Evolutionary conservation across 2,888 invertebrate genomes (phyloP).

Genomic region (Tipula vernalis): DNA sequence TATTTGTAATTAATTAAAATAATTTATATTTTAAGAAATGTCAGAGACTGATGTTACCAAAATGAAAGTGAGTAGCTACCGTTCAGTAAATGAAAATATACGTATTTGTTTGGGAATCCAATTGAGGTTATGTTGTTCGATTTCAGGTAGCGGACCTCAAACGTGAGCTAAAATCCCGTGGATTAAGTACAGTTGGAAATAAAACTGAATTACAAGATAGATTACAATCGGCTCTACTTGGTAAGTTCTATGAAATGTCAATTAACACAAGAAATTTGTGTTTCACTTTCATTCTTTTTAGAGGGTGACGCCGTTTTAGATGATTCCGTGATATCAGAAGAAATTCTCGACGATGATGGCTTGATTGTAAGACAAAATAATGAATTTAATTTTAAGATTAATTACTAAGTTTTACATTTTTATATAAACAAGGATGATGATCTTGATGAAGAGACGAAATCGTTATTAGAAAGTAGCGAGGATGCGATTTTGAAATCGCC

Average conservation of each 20-base stretch:
- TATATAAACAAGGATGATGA: slow-evolving; percentile 26
- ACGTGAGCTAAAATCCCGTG: slow-evolving; percentile 66
- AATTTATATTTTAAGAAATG: slow-evolving; percentile 20
- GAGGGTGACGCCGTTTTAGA: slow-evolving; percentile 32
- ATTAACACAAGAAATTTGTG: background rate
- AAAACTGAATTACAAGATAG: slow-evolving; percentile 71
- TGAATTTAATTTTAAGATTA: background rate
- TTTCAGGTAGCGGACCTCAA: slow-evolving; percentile 70
- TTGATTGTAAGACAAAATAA: slow-evolving; percentile 21
- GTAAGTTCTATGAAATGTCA: slow-evolving; percentile 26
- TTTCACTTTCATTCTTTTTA: slow-evolving; percentile 14
- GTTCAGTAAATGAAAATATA: background rate
- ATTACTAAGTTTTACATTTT: slow-evolving; percentile 6
- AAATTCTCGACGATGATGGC: slow-evolving; percentile 40
- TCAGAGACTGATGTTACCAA: slow-evolving; percentile 32
- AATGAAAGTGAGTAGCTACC: slow-evolving; percentile 27
- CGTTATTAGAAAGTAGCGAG: slow-evolving; percentile 15
- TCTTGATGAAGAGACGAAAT: slow-evolving; percentile 15
- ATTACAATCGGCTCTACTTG: slow-evolving; percentile 49
- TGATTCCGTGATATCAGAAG: slow-evolving; percentile 39
- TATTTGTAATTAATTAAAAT: background rate
- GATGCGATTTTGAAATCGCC: slow-evolving; percentile 15
- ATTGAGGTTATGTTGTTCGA: slow-evolving; percentile 13
- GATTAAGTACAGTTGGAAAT: slow-evolving; percentile 60
- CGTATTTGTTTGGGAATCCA: background rate